Percentiles rank a stretch among this genome's conserved stretches.
Evolutionary conservation across 1,140 invertebrate genomes (phyloP).

Genomic region (Catajapyx aquilonaris): DNA sequence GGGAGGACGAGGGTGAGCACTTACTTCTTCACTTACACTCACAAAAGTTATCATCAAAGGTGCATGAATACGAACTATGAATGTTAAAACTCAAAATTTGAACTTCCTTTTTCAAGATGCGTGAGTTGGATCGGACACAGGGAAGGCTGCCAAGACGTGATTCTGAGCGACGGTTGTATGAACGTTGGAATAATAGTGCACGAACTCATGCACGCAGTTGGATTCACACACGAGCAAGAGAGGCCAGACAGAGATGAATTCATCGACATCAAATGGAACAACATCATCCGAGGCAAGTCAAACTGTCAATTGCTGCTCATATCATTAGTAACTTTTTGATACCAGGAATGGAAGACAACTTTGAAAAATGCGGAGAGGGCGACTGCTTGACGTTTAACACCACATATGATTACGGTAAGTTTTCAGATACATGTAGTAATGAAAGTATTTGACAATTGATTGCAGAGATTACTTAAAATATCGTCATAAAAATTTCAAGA

Average conservation of each 20-base stretch:
- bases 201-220: slow-evolving; percentile 39
- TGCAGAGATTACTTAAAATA: too few species aligned
- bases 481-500: too few species aligned
- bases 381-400: too few species aligned
- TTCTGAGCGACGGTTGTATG: slow-evolving; percentile 30
- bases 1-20: slow-evolving; percentile 30
- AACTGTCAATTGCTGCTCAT: too few species aligned
- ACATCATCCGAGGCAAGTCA: slow-evolving; percentile 32
- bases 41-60: neutral
- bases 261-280: slow-evolving; percentile 35
- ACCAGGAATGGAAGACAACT: too few species aligned
- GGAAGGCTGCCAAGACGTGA: slow-evolving; percentile 33
- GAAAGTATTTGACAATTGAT: too few species aligned
- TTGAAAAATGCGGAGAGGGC: too few species aligned
- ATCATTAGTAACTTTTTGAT: too few species aligned
- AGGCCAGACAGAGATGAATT: slow-evolving; percentile 38
- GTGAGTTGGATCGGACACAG: slow-evolving; percentile 30
- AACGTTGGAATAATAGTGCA: slow-evolving; percentile 34
- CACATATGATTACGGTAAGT: too few species aligned
- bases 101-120: slow-evolving; percentile 19
- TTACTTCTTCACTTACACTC: slow-evolving; percentile 18
- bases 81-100: slow-evolving; percentile 14
- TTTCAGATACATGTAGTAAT: too few species aligned
- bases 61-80: slow-evolving; percentile 13
- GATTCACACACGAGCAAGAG: slow-evolving; percentile 46